Evolutionary conservation across 2,797 vertebrate genomes (phyloP).

Genomic region (Crypturellus tataupa): DNA sequence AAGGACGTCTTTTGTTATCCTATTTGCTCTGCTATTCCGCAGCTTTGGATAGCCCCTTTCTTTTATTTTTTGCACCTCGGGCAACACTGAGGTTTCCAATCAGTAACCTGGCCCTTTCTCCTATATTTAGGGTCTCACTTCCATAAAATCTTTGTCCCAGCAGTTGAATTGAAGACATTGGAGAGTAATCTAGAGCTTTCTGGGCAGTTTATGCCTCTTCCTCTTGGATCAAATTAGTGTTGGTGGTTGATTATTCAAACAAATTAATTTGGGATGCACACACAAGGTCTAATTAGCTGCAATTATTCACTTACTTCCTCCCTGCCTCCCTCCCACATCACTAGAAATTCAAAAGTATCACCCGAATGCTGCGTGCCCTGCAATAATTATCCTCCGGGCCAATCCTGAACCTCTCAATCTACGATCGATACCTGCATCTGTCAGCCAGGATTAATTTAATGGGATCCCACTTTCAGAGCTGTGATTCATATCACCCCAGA

Average conservation of each 20-base stretch:
- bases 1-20: not conserved
- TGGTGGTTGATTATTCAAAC: conserved; percentile 56
- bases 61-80: not conserved
- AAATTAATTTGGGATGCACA: conserved; percentile 34
- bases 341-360: conserved; percentile 33
- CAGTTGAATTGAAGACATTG: not conserved
- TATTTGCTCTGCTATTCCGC: not conserved
- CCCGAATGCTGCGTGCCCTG: not conserved
- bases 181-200: not conserved
- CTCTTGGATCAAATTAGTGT: not conserved
- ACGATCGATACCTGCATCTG: conserved; percentile 54
- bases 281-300: conserved; percentile 5
- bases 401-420: conserved; percentile 40
- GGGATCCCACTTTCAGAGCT: conserved; percentile 39
- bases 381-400: not conserved
- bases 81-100: not conserved
- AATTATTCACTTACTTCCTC: conserved; percentile 45
- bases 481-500: conserved; percentile 67
- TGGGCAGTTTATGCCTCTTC: not conserved
- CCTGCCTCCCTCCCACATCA: not conserved
- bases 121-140: not conserved
- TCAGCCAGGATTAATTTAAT: conserved; percentile 67
- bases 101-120: not conserved
- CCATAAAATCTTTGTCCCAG: not conserved
- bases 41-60: not conserved